Conservation (phyloP, 2,888 invertebrate genomes). For the Ephialtes manifestator region DNA sequence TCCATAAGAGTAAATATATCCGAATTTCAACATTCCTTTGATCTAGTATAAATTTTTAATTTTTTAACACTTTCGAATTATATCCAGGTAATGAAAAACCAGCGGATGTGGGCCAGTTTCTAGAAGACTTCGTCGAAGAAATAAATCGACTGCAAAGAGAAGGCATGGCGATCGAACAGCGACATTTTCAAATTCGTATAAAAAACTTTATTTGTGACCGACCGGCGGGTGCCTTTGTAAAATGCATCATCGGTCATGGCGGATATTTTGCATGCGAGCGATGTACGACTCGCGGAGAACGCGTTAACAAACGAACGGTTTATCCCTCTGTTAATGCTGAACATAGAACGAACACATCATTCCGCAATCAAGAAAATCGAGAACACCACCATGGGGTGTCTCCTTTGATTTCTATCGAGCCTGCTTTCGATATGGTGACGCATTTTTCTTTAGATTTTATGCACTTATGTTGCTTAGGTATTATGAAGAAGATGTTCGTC, state of each 20-base stretch:
- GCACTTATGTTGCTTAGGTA: conserved; percentile 66
- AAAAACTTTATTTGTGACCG: conserved; percentile 66
- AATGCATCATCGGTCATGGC: conserved; percentile 50
- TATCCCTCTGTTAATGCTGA: conserved; percentile 37
- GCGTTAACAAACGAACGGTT: conserved; percentile 42
- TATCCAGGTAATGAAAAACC: conserved; percentile 38
- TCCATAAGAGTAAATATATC: neutral
- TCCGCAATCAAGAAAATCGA: conserved; percentile 47
- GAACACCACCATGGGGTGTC: conserved; percentile 57
- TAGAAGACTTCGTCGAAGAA: conserved; percentile 59
- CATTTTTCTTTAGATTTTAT: conserved; percentile 62
- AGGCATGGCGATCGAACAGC: conserved; percentile 53
- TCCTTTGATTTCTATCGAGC: conserved; percentile 57
- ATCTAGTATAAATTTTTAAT: neutral
- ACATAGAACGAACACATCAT: conserved; percentile 45
- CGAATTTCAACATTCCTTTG: neutral
- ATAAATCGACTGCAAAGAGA: conserved; percentile 38
- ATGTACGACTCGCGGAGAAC: conserved; percentile 47
- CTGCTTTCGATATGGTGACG: conserved; percentile 30
- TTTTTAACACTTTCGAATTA: neutral
- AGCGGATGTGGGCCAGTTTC: conserved; percentile 5
- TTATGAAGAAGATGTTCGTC: conserved; percentile 62
- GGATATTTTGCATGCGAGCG: conserved; percentile 53
- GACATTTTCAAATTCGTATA: conserved; percentile 51
- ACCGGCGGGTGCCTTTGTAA: conserved; percentile 62